These are phyloP conservation scores for Leiothrix lutea DNA, from an alignment of 2,113 vertebrate species.

Conservation along the genomic window DNA sequence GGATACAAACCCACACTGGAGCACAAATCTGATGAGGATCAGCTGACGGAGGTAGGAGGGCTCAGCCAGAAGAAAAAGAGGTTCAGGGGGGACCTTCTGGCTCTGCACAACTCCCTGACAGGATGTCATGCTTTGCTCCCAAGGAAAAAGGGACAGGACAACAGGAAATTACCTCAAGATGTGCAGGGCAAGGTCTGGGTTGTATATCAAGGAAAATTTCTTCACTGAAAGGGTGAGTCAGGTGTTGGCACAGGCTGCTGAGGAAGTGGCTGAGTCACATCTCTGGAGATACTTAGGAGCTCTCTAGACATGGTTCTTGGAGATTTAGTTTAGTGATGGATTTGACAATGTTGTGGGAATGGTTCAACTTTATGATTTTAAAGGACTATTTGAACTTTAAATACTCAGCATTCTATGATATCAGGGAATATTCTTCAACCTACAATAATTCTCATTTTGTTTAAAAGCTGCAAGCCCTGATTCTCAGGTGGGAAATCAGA, in stretches of 20 bases:
- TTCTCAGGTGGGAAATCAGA: neutral
- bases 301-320: neutral
- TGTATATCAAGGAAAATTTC: neutral
- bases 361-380: neutral
- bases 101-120: neutral
- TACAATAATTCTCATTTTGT: neutral
- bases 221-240: neutral
- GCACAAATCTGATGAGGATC: no score
- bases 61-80: neutral
- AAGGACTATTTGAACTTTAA: neutral
- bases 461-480: neutral
- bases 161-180: neutral
- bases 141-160: neutral
- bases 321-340: neutral
- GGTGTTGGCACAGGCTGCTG: accelerated
- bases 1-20: accelerated
- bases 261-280: no score
- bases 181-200: accelerated
- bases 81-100: accelerated
- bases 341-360: neutral
- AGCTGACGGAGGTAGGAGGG: neutral
- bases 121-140: no score
- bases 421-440: neutral
- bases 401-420: neutral
- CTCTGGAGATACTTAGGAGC: neutral